A percentile compares a stretch with the other conserved stretches of the same genome.
These are phyloP conservation scores for Heliconius melpomene DNA, from an alignment of 1,140 invertebrate species.

Conservation along the genomic window DNA sequence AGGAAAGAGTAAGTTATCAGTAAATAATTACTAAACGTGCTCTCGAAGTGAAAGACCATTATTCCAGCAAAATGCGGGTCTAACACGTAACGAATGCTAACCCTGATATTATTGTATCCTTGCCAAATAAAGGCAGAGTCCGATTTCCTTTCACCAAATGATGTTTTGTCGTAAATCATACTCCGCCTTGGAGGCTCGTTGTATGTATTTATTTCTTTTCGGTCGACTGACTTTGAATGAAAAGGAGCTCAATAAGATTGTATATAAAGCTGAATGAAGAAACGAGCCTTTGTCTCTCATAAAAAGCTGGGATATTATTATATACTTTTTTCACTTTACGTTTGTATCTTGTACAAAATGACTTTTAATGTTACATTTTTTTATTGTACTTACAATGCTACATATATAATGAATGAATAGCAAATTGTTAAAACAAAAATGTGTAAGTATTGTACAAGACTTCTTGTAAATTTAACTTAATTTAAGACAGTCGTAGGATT, in stretches of 20 bases:
- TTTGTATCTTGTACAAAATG: neutral
- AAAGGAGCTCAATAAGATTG: conserved; percentile 32
- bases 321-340: neutral
- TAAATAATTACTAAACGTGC: neutral
- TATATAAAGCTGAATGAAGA: conserved; percentile 33
- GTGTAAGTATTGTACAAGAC: no score
- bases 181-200: conserved; percentile 31
- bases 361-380: neutral
- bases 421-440: no score
- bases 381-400: no score
- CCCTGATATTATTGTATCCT: conserved; percentile 26
- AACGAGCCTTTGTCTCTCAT: conserved; percentile 37
- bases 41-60: neutral
- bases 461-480: no score
- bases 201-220: conserved; percentile 56
- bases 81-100: neutral
- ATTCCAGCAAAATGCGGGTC: neutral
- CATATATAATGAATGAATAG: no score
- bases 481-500: no score
- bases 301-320: conserved; percentile 36
- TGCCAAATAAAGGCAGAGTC: conserved; percentile 43
- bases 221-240: conserved; percentile 50
- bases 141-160: conserved; percentile 38
- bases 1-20: neutral
- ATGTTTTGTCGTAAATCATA: conserved; percentile 57